Evolutionary conservation across 2,888 invertebrate species (phyloP).

Genomic region (Acrocera orbiculus): DNA sequence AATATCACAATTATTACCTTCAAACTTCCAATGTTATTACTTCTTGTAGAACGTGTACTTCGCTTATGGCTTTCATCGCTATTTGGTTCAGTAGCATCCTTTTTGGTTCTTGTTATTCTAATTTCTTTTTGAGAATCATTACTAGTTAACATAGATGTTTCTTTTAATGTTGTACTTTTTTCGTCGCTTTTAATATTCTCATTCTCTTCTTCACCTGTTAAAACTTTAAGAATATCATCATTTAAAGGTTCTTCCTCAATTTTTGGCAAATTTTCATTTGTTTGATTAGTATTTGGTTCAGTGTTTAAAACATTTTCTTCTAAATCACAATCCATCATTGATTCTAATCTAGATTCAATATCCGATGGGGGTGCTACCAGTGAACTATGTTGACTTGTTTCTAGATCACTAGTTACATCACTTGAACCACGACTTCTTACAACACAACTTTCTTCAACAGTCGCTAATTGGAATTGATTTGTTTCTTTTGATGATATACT

Average conservation of each 20-base stretch:
- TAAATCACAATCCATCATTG: constrained; percentile 24
- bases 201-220: constrained; percentile 15
- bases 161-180: constrained; percentile 1
- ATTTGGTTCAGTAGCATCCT: constrained; percentile 6
- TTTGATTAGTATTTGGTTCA: background rate
- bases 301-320: constrained; percentile 7
- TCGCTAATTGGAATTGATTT: constrained; percentile 18
- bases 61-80: no score
- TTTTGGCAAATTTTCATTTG: background rate
- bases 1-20: no score
- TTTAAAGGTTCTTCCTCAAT: constrained; percentile 19
- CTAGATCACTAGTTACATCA: constrained; percentile 30
- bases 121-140: no score
- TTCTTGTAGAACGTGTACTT: constrained; percentile 11
- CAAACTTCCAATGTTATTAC: constrained; percentile 10
- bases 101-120: constrained; percentile 20
- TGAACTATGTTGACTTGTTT: constrained; percentile 31
- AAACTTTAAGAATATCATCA: constrained; percentile 25
- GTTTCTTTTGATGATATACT: constrained; percentile 29
- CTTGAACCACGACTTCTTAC: constrained; percentile 30
- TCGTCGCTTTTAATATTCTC: background rate
- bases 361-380: constrained; percentile 30
- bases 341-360: constrained; percentile 27
- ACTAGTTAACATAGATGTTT: no score
- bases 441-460: constrained; percentile 28